Conservation (phyloP, 2,888 invertebrate genomes). For the Cerastoderma edule region DNA sequence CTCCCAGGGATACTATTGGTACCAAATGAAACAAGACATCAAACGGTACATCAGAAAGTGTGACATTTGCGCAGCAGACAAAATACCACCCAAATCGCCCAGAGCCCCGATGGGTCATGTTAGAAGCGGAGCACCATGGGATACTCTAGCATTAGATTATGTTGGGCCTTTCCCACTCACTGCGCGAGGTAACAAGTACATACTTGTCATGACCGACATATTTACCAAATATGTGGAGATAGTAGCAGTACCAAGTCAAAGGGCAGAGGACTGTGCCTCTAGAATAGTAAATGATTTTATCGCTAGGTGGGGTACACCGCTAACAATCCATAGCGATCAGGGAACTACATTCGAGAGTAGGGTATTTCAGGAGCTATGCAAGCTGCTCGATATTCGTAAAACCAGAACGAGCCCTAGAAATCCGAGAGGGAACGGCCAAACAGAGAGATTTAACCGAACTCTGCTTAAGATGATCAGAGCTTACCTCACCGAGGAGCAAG, state of each 20-base stretch:
- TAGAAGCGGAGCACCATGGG: slow-evolving; percentile 88
- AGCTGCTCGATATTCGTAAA: slow-evolving; percentile 30
- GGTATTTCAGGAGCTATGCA: slow-evolving; percentile 26
- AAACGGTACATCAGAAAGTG: background rate
- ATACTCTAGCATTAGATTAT: slow-evolving; percentile 36
- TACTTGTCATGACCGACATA: slow-evolving; percentile 40
- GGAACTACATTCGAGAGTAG: slow-evolving; percentile 28
- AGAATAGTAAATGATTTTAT: slow-evolving; percentile 37
- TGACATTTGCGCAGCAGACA: slow-evolving; percentile 13
- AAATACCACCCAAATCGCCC: background rate
- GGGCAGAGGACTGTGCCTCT: slow-evolving; percentile 35
- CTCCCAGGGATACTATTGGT: background rate
- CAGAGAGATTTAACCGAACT: slow-evolving; percentile 47
- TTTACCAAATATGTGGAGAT: slow-evolving; percentile 45
- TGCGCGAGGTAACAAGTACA: slow-evolving; percentile 31
- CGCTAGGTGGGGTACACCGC: slow-evolving; percentile 34
- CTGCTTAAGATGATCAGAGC: slow-evolving; percentile 45
- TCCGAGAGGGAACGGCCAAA: slow-evolving; percentile 50
- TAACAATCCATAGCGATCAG: slow-evolving; percentile 36
- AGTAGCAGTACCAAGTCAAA: slow-evolving; percentile 32
- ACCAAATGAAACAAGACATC: background rate
- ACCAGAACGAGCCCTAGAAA: slow-evolving; percentile 39
- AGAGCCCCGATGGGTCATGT: slow-evolving; percentile 85
- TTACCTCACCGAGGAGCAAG: slow-evolving; percentile 45
- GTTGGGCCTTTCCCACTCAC: slow-evolving; percentile 42